Base-by-base conservation (phyloP, 1,140 invertebrate genomes). In the Micrasema longulum region DNA sequence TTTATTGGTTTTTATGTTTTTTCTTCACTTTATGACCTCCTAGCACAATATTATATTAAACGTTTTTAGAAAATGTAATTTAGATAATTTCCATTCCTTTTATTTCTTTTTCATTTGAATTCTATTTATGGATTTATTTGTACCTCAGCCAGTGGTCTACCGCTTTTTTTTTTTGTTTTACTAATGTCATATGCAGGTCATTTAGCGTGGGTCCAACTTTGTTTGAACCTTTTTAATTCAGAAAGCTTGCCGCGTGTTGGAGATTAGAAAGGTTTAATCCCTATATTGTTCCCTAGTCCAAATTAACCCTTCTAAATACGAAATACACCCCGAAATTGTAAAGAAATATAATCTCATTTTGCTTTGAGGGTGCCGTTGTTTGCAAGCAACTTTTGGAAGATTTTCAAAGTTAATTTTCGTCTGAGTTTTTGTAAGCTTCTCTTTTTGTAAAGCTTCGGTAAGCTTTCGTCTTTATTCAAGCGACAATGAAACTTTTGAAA, bases 181-280 rank as follows among this genome's bases (percentile, higher is more conserved):
- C 57, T 16, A 26, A 66, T 64, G 72, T 74, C 72, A 66, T 41
- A 45, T 23, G 67, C 67, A 70, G 72, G 63, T 45, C 35, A 55
- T 22, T 64, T 55, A 22, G 41, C 43, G 16, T 57, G 20, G 22
- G 26, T 55, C 62, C 48, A 52, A 65, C 48, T 41, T 43, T 71
- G 47, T 71, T 52, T 35, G 55, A 69, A 22, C 7, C 45, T 74
- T 62, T 71, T 67, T 12, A 47, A 60, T 47, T 64, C 31, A 31
- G n/a, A n/a, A 64, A 64, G 35, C 36, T 12, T 35, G 41, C 31
- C 71, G 71, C 71, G 45, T 74, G 67, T 43, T 47, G 4, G 41
- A 63, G 73, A 74, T 74, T 71, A 74, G n/a, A 52, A 55, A 35
- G 69, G 73, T 55, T 74, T 74, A 74, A 71, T 71, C 73, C 47